Evolutionary conservation across 2,888 invertebrate species (phyloP), one percentile per base, ranked within the genome.

Genomic region (Gnatocerus cornutus): DNA sequence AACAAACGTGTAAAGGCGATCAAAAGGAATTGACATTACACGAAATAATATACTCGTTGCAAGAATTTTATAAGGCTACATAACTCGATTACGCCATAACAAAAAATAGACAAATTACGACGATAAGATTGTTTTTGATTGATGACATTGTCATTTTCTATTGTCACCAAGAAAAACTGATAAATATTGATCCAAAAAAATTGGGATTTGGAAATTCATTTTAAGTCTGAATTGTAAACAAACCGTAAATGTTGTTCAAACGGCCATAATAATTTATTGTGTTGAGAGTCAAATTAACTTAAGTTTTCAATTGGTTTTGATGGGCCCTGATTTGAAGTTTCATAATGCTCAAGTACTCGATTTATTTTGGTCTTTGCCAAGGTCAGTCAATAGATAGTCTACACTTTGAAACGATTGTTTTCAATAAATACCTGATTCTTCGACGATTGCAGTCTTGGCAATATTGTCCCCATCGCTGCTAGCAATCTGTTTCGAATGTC

Each of bases 401-500:
- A n/a, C n/a, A n/a, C n/a, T n/a, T n/a, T n/a, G n/a, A n/a, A n/a
- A n/a, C n/a, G 21, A 21, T 21, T 21, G 4, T 21, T 21, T 21
- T 21, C 4, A 21, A 21, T 21, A 21, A 21, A 21, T 21, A 73
- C 73, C 71, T 61, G 53, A 64, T 14, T 64, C 71, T 50, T 71
- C 69, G 1, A 50, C 37, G 16, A 69, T 58, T 6, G 43, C 48
- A 8, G 43, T 29, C 13, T 56, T 37, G 12, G 45, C 66, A 12
- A 64, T 59, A 27, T 30, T 45, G 12, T 27, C 68, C 14, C 71
- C 65, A 45, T 69, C 73, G 53, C 71, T 71, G 5, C 52, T 68
- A n/a, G 65, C 55, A 21, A 50, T 56, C 10, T 56, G 65, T n/a
- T 69, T 69, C 14, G 66, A 71, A 75, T 81, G 79, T 14, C 82